Conservation (phyloP, 2,888 invertebrate genomes). For the Orthosia incerta region DNA sequence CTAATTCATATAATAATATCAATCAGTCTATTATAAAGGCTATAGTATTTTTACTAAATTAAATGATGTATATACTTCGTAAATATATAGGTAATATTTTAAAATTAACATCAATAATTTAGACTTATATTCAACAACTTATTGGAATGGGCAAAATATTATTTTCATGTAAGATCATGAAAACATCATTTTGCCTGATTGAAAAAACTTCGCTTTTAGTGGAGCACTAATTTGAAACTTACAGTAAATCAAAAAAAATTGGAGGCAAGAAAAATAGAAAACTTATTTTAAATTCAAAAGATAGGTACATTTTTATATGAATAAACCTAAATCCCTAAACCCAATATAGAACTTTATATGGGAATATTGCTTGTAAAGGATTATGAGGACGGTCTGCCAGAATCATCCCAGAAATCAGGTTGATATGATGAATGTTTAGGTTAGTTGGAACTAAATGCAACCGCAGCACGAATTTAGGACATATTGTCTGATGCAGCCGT, state of each 20-base stretch:
- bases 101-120: background rate
- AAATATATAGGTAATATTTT: background rate
- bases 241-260: background rate
- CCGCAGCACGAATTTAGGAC: no score
- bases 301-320: no score
- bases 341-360: background rate
- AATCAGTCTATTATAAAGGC: slow-evolving; percentile 58
- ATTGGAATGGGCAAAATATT: background rate
- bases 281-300: background rate
- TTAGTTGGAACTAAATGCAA: no score
- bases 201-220: background rate
- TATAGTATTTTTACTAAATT: slow-evolving; percentile 40
- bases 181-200: background rate
- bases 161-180: background rate
- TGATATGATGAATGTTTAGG: background rate
- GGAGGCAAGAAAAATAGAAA: background rate
- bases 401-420: background rate
- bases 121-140: background rate
- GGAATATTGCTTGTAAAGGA: background rate
- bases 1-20: slow-evolving; percentile 51
- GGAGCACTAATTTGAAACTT: background rate
- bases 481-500: background rate
- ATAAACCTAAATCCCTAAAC: background rate
- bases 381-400: background rate
- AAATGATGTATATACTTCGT: slow-evolving; percentile 1